Evolutionary conservation across 2,113 vertebrate genomes (phyloP).

Genomic region (Cryptoleucopteryx plumbea): DNA sequence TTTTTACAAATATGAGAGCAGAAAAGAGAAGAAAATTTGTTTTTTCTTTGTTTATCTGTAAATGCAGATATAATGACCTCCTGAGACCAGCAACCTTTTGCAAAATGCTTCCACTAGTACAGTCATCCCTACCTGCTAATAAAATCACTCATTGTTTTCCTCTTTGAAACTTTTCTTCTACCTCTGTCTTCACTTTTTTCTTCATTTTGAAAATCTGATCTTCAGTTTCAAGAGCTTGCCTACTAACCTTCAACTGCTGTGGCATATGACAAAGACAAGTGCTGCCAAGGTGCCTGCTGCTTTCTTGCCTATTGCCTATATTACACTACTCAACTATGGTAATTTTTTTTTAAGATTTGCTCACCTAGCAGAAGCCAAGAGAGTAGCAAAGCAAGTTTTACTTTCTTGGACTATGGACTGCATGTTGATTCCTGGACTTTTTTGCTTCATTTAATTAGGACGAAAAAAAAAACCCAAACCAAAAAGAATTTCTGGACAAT

Average conservation of each 20-base stretch:
- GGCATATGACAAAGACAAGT: not conserved
- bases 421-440: not conserved
- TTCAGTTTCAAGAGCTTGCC: not conserved
- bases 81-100: not conserved
- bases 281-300: not conserved
- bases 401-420: not conserved
- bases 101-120: not conserved
- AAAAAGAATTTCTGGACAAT: not conserved
- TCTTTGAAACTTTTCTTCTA: not conserved
- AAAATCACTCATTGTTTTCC: not conserved
- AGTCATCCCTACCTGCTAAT: not conserved
- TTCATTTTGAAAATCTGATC: not conserved
- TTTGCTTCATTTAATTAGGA: not conserved
- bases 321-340: not conserved
- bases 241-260: not conserved
- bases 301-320: not conserved
- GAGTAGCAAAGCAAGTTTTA: not conserved
- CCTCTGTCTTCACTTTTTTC: not conserved
- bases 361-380: not conserved
- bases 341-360: not conserved
- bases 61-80: not conserved
- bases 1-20: not conserved
- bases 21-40: not conserved
- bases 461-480: not conserved
- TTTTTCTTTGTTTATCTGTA: not conserved